Percentiles rank a stretch among this genome's conserved stretches.
Conservation (phyloP, 2,113 vertebrate species). For the Eidolon helvum region DNA sequence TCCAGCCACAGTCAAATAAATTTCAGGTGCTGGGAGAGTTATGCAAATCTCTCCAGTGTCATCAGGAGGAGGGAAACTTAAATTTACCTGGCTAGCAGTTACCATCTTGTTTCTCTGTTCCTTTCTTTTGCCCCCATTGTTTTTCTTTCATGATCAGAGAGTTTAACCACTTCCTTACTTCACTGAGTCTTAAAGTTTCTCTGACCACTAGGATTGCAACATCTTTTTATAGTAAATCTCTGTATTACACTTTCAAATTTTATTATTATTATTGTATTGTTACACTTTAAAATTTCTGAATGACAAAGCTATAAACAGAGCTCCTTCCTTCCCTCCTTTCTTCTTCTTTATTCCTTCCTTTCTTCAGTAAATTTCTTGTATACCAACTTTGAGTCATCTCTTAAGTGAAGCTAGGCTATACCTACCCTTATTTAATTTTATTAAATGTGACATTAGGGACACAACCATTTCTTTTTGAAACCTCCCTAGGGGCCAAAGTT, state of each 20-base stretch:
- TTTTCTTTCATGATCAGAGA: constrained; percentile 16
- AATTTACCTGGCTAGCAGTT: background rate
- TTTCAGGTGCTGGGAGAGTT: constrained; percentile 24
- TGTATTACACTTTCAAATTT: background rate
- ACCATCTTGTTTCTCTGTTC: background rate
- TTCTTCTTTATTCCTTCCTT: background rate
- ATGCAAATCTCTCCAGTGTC: background rate
- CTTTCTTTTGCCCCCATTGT: background rate
- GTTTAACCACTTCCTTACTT: background rate
- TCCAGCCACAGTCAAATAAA: background rate
- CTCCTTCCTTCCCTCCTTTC: background rate
- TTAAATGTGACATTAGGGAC: constrained; percentile 40
- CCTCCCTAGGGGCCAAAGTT: background rate
- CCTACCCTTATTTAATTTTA: constrained; percentile 21
- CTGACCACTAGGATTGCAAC: background rate
- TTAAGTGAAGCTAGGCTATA: constrained; percentile 14
- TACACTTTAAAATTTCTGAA: constrained; percentile 19
- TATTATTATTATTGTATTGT: background rate
- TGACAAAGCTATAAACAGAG: constrained; percentile 16
- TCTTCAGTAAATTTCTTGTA: background rate
- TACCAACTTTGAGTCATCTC: constrained; percentile 18
- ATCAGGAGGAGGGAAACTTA: background rate
- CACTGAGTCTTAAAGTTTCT: background rate
- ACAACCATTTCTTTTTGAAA: constrained; percentile 36
- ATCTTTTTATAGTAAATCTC: background rate